Evolutionary conservation across 2,888 invertebrate genomes (phyloP).

Genomic region (Hermaeophaga mercurialis): DNA sequence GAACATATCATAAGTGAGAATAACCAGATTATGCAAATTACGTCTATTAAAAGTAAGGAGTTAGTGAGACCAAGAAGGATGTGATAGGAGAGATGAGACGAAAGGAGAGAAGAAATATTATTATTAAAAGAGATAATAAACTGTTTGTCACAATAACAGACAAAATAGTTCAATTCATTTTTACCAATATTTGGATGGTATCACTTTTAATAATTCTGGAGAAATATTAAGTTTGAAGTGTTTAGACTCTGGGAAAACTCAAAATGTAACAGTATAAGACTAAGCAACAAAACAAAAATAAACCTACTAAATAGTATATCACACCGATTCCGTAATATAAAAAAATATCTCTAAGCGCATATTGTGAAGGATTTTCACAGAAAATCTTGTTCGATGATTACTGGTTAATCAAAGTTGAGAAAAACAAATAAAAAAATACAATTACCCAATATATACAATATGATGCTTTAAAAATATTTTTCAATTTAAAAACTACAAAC

Average conservation of each 20-base stretch:
- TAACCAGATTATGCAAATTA: too few species aligned
- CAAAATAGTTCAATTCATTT: too few species aligned
- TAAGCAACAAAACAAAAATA: conserved; percentile 3
- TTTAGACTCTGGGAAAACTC: neutral
- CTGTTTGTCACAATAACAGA: too few species aligned
- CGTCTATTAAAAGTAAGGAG: too few species aligned
- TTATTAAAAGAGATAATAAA: too few species aligned
- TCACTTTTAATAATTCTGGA: too few species aligned
- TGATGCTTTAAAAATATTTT: conserved; percentile 32
- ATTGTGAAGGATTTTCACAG: conserved; percentile 43
- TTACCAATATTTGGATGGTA: too few species aligned
- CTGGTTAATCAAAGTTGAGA: conserved; percentile 22
- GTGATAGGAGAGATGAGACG: too few species aligned
- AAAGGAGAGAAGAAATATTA: too few species aligned
- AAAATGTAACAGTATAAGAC: neutral
- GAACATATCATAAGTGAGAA: too few species aligned
- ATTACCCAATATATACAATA: conserved; percentile 36
- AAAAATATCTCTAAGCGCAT: conserved; percentile 45
- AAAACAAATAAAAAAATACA: conserved; percentile 32
- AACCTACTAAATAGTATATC: conserved; percentile 28
- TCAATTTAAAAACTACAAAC: conserved; percentile 34
- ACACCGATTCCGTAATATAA: conserved; percentile 31
- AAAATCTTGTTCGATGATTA: conserved; percentile 38
- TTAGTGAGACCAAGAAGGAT: too few species aligned
- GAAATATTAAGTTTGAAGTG: too few species aligned